Evolutionary conservation across 37 sponge, comb jelly and placozoan species (phyloP).

Genomic region (Lycopodina hypogea): DNA sequence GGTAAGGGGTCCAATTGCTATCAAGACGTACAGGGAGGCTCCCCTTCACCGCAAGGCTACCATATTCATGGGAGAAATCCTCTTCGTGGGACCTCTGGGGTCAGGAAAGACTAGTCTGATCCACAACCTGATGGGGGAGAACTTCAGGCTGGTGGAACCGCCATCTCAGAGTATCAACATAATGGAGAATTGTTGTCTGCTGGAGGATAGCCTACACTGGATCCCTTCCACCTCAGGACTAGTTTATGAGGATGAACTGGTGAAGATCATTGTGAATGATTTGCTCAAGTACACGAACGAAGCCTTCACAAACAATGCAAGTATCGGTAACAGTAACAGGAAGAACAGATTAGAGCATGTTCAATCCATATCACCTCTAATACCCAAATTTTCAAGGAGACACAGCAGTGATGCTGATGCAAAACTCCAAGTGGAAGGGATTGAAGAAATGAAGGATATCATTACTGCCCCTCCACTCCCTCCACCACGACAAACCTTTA

Average conservation of each 20-base stretch:
- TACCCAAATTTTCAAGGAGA: neutral
- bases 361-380: too few relatives aligned
- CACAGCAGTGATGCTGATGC: neutral
- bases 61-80: conserved; percentile 39
- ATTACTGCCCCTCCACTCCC: conserved; percentile 26
- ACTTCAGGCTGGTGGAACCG: conserved; percentile 54
- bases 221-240: conserved; percentile 10
- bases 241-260: conserved; percentile 57
- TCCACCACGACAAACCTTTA: neutral
- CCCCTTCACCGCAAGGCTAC: conserved; percentile 40
- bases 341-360: neutral
- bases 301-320: neutral
- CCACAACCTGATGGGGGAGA: conserved; percentile 40
- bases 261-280: conserved; percentile 51
- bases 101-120: conserved; percentile 82
- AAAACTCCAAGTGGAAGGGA: neutral
- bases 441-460: neutral
- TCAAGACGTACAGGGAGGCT: conserved; percentile 50
- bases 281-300: conserved; percentile 37
- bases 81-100: conserved; percentile 62
- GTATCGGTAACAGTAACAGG: neutral
- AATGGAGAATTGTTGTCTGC: conserved; percentile 2
- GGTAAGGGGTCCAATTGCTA: conserved; percentile 31
- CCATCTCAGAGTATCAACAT: conserved; percentile 13
- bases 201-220: conserved; percentile 35